Evolutionary conservation across 2,888 invertebrate genomes (phyloP).

Genomic region (Dynastes grantii): DNA sequence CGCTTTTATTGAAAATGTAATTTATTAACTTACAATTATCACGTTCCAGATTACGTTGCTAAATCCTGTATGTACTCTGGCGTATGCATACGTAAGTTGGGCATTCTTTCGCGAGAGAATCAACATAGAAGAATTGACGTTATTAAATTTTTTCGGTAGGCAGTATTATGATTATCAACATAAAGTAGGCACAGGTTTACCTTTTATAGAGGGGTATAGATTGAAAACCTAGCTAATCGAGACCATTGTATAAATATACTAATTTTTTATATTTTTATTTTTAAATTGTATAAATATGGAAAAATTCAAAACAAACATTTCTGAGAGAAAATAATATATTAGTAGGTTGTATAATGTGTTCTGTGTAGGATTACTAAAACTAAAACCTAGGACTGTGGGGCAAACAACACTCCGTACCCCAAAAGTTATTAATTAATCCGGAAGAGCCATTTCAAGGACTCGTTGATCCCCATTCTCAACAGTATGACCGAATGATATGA

Average conservation of each 20-base stretch:
- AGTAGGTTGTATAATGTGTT: too few relatives aligned
- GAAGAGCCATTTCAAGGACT: too few relatives aligned
- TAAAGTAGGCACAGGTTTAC: constrained; percentile 88
- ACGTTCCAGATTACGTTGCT: constrained; percentile 81
- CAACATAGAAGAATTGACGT: constrained; percentile 88
- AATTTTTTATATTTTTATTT: not conserved
- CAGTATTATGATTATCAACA: constrained; percentile 91
- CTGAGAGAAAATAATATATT: too few relatives aligned
- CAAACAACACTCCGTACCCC: too few relatives aligned
- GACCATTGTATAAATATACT: not conserved
- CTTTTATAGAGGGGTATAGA: constrained; percentile 87
- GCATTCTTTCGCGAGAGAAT: constrained; percentile 92
- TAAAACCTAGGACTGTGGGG: too few relatives aligned
- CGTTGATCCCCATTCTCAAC: too few relatives aligned
- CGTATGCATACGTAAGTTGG: constrained; percentile 91
- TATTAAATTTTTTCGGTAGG: constrained; percentile 93
- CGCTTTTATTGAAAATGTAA: not conserved
- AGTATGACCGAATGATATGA: too few relatives aligned
- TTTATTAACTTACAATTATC: constrained; percentile 17
- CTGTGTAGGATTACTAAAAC: too few relatives aligned
- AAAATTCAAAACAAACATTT: too few relatives aligned
- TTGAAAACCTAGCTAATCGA: constrained; percentile 63
- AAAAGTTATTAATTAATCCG: too few relatives aligned
- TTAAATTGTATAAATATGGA: not conserved
- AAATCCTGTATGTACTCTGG: constrained; percentile 90